Conservation (phyloP, 2,797 vertebrate genomes). For the Sibirionetta formosa region DNA sequence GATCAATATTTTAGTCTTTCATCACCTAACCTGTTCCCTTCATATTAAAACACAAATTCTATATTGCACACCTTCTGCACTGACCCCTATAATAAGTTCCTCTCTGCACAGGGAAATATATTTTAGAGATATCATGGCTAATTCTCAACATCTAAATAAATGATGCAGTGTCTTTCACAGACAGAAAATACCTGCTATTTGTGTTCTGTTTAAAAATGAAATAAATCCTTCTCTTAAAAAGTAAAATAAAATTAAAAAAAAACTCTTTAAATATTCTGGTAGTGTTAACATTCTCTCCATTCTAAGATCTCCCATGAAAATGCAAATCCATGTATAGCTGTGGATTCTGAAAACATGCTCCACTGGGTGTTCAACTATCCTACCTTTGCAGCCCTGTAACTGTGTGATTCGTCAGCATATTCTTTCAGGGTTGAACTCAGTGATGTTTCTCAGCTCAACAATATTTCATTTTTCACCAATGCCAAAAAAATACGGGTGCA, state of each 20-base stretch:
- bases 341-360: not conserved
- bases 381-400: not conserved
- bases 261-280: not conserved
- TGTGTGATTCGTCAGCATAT: not conserved
- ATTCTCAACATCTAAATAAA: not conserved
- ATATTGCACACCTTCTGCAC: not conserved
- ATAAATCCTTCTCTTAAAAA: not conserved
- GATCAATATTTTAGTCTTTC: not conserved
- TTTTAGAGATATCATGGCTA: not conserved
- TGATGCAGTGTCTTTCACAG: not conserved
- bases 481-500: not conserved
- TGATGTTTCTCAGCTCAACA: conserved; percentile 5
- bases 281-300: not conserved
- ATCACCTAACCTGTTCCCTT: not conserved
- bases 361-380: not conserved
- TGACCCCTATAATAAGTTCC: too few relatives aligned
- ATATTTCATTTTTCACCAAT: not conserved
- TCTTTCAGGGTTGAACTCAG: not conserved
- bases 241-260: not conserved
- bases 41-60: not conserved
- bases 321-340: not conserved
- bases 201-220: not conserved
- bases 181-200: fast-evolving
- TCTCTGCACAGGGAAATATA: too few relatives aligned
- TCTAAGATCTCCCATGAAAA: not conserved